Conservation (phyloP, 2,888 invertebrate genomes). For the Cosmorhoe ocellata region DNA sequence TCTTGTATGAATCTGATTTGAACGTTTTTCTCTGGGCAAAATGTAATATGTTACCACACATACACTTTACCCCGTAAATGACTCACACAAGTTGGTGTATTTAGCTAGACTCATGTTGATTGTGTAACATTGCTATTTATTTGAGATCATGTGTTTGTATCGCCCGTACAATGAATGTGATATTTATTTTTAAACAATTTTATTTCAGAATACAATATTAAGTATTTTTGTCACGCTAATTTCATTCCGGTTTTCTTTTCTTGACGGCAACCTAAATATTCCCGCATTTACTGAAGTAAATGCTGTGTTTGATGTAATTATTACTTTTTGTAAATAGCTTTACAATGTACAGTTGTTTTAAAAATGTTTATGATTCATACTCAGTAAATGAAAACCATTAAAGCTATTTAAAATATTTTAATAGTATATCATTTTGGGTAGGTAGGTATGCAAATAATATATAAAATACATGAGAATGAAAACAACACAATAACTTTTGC, state of each 20-base stretch:
- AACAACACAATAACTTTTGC: not conserved
- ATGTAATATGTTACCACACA: slow-evolving; percentile 23
- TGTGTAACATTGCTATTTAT: slow-evolving; percentile 35
- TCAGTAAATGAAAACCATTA: slow-evolving; percentile 25
- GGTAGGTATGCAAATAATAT: not conserved
- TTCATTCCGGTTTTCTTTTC: slow-evolving; percentile 57
- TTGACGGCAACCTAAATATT: slow-evolving; percentile 40
- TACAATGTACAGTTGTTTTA: slow-evolving; percentile 48
- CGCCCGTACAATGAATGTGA: slow-evolving; percentile 35
- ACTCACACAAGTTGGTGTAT: slow-evolving; percentile 19
- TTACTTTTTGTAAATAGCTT: slow-evolving; percentile 74
- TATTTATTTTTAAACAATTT: slow-evolving; percentile 42
- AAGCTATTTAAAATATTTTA: slow-evolving; percentile 20
- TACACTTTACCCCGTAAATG: slow-evolving; percentile 21
- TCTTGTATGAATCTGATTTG: slow-evolving; percentile 73
- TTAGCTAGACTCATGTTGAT: slow-evolving; percentile 9
- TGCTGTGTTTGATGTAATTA: slow-evolving; percentile 60
- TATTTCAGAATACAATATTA: slow-evolving; percentile 36
- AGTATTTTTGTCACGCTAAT: slow-evolving; percentile 37
- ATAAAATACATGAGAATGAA: not conserved
- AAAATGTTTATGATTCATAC: slow-evolving; percentile 8
- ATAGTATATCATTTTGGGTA: slow-evolving; percentile 24
- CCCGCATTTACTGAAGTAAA: slow-evolving; percentile 60
- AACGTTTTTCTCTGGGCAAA: slow-evolving; percentile 43
- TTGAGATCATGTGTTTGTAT: slow-evolving; percentile 30